A percentile compares a stretch with the other conserved stretches of the same genome.
Conservation (phyloP, 2,797 vertebrate genomes). For the Paratrypauchen microcephalus region DNA sequence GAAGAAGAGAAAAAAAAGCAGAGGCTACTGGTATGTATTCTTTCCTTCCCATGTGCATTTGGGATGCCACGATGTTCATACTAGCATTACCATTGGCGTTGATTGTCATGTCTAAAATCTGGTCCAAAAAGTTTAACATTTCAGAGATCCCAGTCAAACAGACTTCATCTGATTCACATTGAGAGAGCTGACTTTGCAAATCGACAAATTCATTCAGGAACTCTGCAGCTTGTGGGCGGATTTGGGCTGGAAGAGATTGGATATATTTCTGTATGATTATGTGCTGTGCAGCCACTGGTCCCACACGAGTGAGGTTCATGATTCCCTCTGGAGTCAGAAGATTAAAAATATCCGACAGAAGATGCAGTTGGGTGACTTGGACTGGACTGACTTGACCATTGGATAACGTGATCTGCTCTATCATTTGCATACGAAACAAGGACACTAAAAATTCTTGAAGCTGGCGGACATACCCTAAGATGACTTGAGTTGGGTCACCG, state of each 20-base stretch:
- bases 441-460: constrained; percentile 62
- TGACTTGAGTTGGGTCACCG: constrained; percentile 46
- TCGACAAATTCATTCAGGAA: constrained; percentile 55
- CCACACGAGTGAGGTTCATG: constrained; percentile 51
- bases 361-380: constrained; percentile 47
- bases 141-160: constrained; percentile 60
- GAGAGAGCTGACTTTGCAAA: constrained; percentile 50
- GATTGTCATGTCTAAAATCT: constrained; percentile 44
- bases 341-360: constrained; percentile 53
- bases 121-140: constrained; percentile 58
- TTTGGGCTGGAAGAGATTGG: constrained; percentile 48
- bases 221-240: constrained; percentile 42
- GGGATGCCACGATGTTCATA: constrained; percentile 28
- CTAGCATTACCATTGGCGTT: constrained; percentile 22
- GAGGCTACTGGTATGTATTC: constrained; percentile 44
- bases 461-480: constrained; percentile 62
- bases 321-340: constrained; percentile 56
- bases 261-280: constrained; percentile 52
- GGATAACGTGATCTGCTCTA: constrained; percentile 32
- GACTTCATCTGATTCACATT: constrained; percentile 55
- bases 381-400: constrained; percentile 35
- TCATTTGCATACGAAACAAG: constrained; percentile 37
- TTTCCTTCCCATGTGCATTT: constrained; percentile 13
- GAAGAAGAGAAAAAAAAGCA: constrained; percentile 59
- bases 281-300: constrained; percentile 52